Percentiles rank a stretch among this genome's conserved stretches.
These are phyloP conservation scores for Drosophila nr. medialis DNA, from an alignment of 2,888 invertebrate genomes.

Conservation along the genomic window DNA sequence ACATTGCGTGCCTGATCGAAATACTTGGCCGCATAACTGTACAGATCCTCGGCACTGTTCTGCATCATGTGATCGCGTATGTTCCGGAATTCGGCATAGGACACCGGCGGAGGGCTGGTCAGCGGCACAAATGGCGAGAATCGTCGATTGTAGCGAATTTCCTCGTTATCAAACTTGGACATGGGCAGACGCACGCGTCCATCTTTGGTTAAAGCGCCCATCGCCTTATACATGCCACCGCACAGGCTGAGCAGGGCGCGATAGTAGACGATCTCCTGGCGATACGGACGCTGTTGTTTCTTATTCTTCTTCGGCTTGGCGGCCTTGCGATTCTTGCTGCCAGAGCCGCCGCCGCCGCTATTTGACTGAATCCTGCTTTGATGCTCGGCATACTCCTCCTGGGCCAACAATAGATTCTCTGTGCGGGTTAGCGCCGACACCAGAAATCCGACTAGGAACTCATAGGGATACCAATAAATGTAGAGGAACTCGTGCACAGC, in stretches of 20 bases:
- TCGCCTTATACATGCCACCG: conserved; percentile 98
- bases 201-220: conserved; percentile 94
- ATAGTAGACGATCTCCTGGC: conserved; percentile 93
- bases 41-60: conserved; percentile 87
- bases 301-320: conserved; percentile 85
- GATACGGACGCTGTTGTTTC: conserved; percentile 90
- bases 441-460: conserved; percentile 97
- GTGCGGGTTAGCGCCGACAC: conserved; percentile 96
- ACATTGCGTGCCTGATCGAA: conserved; percentile 96
- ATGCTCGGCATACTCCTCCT: conserved; percentile 87
- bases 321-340: conserved; percentile 84
- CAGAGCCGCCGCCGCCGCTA: conserved; percentile 43
- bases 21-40: conserved; percentile 94
- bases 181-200: conserved; percentile 94
- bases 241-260: conserved; percentile 97
- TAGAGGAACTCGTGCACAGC: conserved; percentile 98
- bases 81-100: conserved; percentile 94
- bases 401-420: conserved; percentile 92
- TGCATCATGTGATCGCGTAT: conserved; percentile 90
- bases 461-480: conserved; percentile 98
- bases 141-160: conserved; percentile 97
- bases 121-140: conserved; percentile 95
- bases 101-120: conserved; percentile 95
- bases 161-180: conserved; percentile 96
- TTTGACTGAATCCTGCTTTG: conserved; percentile 74